Evolutionary conservation across 2,888 invertebrate genomes (phyloP).

Genomic region (Hydrotaea cyrtoneurina): DNA sequence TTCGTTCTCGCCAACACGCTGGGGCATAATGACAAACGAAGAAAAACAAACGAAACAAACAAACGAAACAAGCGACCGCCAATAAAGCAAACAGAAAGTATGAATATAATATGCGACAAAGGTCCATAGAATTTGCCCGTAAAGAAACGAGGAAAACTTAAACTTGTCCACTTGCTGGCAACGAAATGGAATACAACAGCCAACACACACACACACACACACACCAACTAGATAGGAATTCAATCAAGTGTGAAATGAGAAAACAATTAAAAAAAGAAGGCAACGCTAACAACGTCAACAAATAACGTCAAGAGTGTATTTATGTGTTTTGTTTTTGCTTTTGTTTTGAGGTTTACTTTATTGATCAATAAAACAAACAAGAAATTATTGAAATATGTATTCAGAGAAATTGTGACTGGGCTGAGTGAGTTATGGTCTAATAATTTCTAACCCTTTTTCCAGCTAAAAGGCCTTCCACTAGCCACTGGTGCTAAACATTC

Average conservation of each 20-base stretch:
- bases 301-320: no score
- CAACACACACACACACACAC: no score
- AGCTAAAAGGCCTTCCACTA: no score
- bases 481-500: no score
- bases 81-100: constrained; percentile 8
- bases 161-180: constrained; percentile 18
- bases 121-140: background rate
- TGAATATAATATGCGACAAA: background rate
- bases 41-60: background rate
- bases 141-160: constrained; percentile 25
- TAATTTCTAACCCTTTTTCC: background rate
- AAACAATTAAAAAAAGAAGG: constrained; percentile 40
- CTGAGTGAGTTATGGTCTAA: background rate
- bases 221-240: constrained; percentile 33
- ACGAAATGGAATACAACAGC: no score
- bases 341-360: constrained; percentile 34
- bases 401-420: background rate
- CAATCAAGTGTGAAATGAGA: constrained; percentile 55
- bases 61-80: background rate
- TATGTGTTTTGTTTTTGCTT: background rate
- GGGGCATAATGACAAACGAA: constrained; percentile 12
- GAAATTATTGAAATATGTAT: background rate
- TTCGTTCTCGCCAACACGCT: background rate
- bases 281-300: background rate
- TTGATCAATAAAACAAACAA: constrained; percentile 14